Evolutionary conservation across 2,113 vertebrate genomes (phyloP).

Genomic region (Rattus norvegicus): GRCr8 NC_086020.1:116622501-116623000

Average conservation of each 20-base stretch:
- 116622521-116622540: not conserved
- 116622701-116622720: not conserved
- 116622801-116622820: not conserved
- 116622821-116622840: not conserved
- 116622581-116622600: not conserved
- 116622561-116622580: not conserved
- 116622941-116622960: conserved; percentile 38
- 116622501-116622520: not conserved
- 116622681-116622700: not conserved
- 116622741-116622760: not conserved
- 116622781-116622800: not conserved
- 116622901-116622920: conserved; percentile 76
- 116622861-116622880: conserved; percentile 31
- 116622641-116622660: not conserved
- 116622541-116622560: not conserved
- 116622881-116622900: conserved; percentile 55
- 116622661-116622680: not conserved
- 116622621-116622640: not conserved
- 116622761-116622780: not conserved
- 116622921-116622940: conserved; percentile 57
- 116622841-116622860: conserved; percentile 33
- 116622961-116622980: conserved; percentile 68
- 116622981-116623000: conserved; percentile 60
- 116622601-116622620: not conserved
- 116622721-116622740: rapidly evolving